Percentiles rank a stretch among this genome's conserved stretches.
phyloP scores from a whole-genome alignment of 2,113 vertebrate genomes.

The Nyctibius bracteatus region DNA sequence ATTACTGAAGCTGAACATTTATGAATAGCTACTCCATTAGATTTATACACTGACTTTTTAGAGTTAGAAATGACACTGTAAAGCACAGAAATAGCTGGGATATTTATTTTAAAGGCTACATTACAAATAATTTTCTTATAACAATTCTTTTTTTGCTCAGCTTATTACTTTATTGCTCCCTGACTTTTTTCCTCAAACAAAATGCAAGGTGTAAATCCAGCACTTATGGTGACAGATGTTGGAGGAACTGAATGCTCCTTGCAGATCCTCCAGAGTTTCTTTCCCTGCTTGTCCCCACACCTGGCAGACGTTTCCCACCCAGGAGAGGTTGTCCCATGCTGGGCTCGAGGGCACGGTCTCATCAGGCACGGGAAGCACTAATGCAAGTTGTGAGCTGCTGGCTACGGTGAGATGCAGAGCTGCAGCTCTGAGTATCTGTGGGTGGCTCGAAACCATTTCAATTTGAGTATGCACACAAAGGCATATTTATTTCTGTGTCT shows the following conservation, averaged over 20 bases:
- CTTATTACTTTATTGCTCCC: not conserved
- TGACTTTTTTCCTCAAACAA: not conserved
- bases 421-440: not conserved
- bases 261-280: not conserved
- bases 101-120: constrained; percentile 48
- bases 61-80: constrained; percentile 36
- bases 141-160: constrained; percentile 10
- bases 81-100: constrained; percentile 5
- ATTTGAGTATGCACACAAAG: not conserved
- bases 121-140: constrained; percentile 32
- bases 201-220: not conserved
- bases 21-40: constrained; percentile 51
- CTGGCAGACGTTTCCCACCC: not conserved
- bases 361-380: rapidly evolving
- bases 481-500: not conserved
- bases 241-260: not conserved
- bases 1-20: constrained; percentile 61
- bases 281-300: not conserved
- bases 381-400: not conserved
- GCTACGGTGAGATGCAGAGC: not conserved
- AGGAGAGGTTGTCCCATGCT: rapidly evolving
- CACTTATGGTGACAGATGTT: not conserved
- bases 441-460: not conserved
- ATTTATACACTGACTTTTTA: constrained; percentile 56
- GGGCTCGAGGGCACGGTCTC: rapidly evolving